Evolutionary conservation across 1,140 invertebrate genomes (phyloP).

Genomic region (Halotydeus destructor): DNA sequence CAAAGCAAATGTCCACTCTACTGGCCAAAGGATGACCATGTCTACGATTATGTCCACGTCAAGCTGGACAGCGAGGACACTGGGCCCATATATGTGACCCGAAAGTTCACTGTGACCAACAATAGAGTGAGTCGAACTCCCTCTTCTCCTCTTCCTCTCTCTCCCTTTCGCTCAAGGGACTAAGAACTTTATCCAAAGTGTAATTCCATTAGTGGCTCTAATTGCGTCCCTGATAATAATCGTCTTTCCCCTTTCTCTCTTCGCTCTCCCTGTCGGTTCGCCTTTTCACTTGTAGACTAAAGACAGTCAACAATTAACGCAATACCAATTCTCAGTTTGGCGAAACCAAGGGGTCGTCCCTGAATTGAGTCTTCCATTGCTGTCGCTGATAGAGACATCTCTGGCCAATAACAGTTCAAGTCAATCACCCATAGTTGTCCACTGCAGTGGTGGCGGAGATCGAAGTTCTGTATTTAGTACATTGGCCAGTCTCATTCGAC

Average conservation of each 20-base stretch:
- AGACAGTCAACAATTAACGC: constrained; percentile 13
- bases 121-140: constrained; percentile 35
- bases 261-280: not conserved
- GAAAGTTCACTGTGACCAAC: constrained; percentile 58
- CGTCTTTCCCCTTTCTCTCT: too few species aligned
- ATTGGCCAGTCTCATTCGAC: constrained; percentile 58
- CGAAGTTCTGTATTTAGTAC: constrained; percentile 70
- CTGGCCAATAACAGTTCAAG: constrained; percentile 6
- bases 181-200: not conserved
- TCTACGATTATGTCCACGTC: constrained; percentile 59
- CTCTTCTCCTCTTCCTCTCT: not conserved
- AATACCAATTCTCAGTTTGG: constrained; percentile 12
- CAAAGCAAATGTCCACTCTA: constrained; percentile 61
- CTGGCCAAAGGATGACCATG: constrained; percentile 58
- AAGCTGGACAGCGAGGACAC: constrained; percentile 66
- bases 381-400: constrained; percentile 16
- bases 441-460: constrained; percentile 48
- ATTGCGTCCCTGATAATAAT: too few species aligned
- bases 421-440: constrained; percentile 13
- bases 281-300: constrained; percentile 10
- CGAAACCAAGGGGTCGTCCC: constrained; percentile 13
- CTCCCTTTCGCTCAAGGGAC: not conserved
- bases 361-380: constrained; percentile 12
- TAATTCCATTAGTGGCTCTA: too few species aligned
- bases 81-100: constrained; percentile 50